Evolutionary conservation across 1,140 invertebrate species (phyloP), one percentile per base, ranked within the genome.

Genomic region (Pseudomyrmex cubaensis): DNA sequence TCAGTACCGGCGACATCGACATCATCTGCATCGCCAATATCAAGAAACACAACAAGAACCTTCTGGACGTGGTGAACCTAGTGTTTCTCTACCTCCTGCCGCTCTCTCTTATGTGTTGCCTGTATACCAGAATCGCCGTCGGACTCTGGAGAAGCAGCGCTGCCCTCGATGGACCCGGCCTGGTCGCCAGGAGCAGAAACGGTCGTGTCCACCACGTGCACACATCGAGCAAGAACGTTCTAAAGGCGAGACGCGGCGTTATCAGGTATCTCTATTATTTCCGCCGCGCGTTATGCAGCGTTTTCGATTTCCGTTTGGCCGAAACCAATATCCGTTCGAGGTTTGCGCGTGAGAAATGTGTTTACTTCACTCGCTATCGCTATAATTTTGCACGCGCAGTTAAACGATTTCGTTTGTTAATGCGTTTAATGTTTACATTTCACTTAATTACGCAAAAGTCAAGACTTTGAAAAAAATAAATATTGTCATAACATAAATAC

Each of bases 11-110:
- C 0, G 94, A 94, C 73, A 94, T 94, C 84, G 97, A 97, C 90
- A 96, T 96, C 8, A 96, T 97, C 50, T 97, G 97, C 91, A 95
- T 97, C 44, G 93, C 96, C 0, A 96, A 97, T 87, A 95, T 97
- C 2, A 95, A 95, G 89, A 96, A 97, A 88, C 97, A 97, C 92
- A 96, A 97, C 90, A 97, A 97, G 0, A 95, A 97, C 90, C 90
- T 97, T 25, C 95, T 97, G 88, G 97, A 97, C 90, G 96, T 96
- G 89, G 95, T 97, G 76, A 97, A 97, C 93, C 96, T 97, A 89
- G 95, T 96, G 7, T 94, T 97, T 1, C 95, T 97, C 1, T 98
- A 97, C 90, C 95, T 97, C 5, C 94, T 97, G 46, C 97, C 97
- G 0, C 93, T 98, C 2, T 93, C 95, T 25, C 95, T 97, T 3